phyloP scores from a whole-genome alignment of 1,140 invertebrate genomes.

The Drosophila suzukii region DNA sequence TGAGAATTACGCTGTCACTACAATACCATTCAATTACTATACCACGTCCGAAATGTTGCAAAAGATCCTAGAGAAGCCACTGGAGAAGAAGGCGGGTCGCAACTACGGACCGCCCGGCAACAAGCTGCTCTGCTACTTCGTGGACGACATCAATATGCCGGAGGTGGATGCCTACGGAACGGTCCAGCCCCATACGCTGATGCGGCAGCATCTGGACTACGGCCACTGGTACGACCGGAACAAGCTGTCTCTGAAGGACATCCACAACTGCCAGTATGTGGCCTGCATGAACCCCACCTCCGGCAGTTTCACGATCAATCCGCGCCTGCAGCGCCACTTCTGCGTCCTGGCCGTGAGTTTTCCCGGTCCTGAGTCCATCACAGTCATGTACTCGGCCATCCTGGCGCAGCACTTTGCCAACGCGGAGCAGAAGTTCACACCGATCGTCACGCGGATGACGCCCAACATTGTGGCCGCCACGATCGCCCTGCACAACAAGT shows the following conservation, averaged over 20 bases:
- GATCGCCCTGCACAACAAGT: conserved; percentile 93
- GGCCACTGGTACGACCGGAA: conserved; percentile 97
- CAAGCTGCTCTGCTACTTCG: conserved; percentile 97
- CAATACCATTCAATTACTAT: conserved; percentile 98
- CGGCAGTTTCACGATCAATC: conserved; percentile 98
- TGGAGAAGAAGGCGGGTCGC: conserved; percentile 98
- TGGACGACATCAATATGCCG: conserved; percentile 99
- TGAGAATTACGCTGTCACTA: conserved; percentile 95
- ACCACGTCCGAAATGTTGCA: conserved; percentile 98
- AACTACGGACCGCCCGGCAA: conserved; percentile 98
- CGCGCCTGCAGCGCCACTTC: conserved; percentile 96
- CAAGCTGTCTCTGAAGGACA: conserved; percentile 96
- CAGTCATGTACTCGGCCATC: conserved; percentile 94
- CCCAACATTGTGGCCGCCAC: conserved; percentile 92
- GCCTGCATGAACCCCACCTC: conserved; percentile 99
- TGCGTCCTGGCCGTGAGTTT: conserved; percentile 97
- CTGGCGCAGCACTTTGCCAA: conserved; percentile 94
- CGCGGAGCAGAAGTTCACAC: conserved; percentile 91
- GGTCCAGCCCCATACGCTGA: conserved; percentile 97
- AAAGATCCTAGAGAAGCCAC: conserved; percentile 96
- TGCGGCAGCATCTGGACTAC: conserved; percentile 97
- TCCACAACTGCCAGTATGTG: conserved; percentile 98
- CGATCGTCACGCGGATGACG: conserved; percentile 87
- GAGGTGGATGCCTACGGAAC: conserved; percentile 97
- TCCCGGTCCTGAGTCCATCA: conserved; percentile 93